These are phyloP conservation scores for Enteromius unitaeniatus DNA, from an alignment of 2,797 vertebrate species.

Conservation along the genomic window DNA sequence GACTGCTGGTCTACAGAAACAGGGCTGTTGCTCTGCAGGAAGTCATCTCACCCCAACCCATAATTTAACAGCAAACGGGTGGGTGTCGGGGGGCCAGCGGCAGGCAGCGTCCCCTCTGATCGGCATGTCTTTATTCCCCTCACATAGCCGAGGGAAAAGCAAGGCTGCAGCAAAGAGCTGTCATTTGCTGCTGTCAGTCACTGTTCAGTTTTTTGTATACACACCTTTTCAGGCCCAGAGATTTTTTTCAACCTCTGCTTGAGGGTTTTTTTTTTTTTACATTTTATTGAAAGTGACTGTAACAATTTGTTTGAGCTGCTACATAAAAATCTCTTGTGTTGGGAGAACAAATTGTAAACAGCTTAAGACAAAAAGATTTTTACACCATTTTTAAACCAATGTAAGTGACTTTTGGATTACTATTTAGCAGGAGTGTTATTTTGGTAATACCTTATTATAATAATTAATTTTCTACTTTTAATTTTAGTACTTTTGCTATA, in stretches of 20 bases:
- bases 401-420: neutral
- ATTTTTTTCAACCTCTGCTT: neutral
- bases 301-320: neutral
- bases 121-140: constrained; percentile 53
- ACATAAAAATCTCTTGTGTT: neutral
- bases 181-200: constrained; percentile 43
- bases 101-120: constrained; percentile 37
- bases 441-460: neutral
- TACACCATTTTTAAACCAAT: neutral
- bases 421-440: neutral
- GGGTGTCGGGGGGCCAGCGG: neutral
- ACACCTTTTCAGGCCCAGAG: neutral
- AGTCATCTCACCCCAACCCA: constrained; percentile 5
- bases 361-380: neutral
- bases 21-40: neutral
- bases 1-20: constrained; percentile 38
- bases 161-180: constrained; percentile 29
- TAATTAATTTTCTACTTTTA: no score
- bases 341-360: neutral
- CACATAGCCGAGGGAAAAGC: constrained; percentile 40
- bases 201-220: neutral
- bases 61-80: constrained; percentile 39
- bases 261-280: constrained; percentile 1
- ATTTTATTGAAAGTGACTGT: neutral
- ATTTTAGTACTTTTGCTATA: no score